These are phyloP conservation scores for Kuschelorhynchus macadamiae DNA, from an alignment of 2,888 invertebrate species.

Conservation along the genomic window DNA sequence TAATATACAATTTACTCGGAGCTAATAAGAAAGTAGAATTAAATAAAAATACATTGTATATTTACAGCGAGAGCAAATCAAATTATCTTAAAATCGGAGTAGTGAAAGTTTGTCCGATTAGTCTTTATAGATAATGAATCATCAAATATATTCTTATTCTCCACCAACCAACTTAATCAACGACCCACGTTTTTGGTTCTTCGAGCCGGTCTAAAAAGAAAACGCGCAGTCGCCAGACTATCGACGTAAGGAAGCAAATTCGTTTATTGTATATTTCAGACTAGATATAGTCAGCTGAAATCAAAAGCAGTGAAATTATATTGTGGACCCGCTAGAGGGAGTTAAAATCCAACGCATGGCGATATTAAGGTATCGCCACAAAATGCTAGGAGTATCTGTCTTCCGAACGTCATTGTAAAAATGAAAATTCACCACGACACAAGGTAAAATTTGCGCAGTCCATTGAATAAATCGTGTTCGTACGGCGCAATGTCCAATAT, in stretches of 20 bases:
- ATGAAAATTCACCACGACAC: conserved; percentile 48
- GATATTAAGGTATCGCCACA: conserved; percentile 10
- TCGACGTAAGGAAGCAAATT: neutral
- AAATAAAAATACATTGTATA: no score
- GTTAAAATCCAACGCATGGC: neutral
- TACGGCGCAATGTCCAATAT: conserved; percentile 64
- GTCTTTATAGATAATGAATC: no score
- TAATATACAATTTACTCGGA: no score
- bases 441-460: conserved; percentile 62
- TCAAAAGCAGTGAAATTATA: neutral
- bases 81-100: no score
- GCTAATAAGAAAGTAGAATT: no score
- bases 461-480: conserved; percentile 54
- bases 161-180: no score
- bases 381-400: conserved; percentile 21
- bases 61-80: no score
- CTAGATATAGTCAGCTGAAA: conserved; percentile 4
- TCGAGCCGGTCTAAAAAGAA: conserved; percentile 1
- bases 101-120: no score
- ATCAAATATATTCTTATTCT: no score
- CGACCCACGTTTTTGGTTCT: conserved; percentile 15
- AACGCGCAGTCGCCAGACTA: conserved; percentile 2
- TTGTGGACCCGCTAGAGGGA: conserved; percentile 2
- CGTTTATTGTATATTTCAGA: neutral
- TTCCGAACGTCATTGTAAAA: conserved; percentile 52